phyloP scores from a whole-genome alignment of 2,113 vertebrate species.

The Campylorhamphus procurvoides region DNA sequence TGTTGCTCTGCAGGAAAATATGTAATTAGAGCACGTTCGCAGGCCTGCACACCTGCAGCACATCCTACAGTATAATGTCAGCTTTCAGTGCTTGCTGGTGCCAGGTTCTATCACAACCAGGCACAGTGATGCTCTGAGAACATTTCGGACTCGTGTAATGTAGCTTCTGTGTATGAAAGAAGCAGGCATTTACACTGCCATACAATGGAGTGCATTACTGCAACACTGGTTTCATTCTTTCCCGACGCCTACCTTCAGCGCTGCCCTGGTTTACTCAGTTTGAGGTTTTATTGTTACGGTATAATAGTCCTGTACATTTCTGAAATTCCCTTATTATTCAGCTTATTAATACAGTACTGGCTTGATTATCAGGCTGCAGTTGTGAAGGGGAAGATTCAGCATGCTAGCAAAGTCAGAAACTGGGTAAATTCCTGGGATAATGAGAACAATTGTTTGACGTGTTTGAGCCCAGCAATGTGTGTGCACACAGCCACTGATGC shows the following conservation, averaged over 20 bases:
- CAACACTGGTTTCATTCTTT: conserved; percentile 98
- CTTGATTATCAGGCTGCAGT: conserved; percentile 90
- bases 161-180: conserved; percentile 94
- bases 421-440: conserved; percentile 81
- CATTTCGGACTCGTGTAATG: conserved; percentile 95
- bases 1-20: conserved; percentile 93
- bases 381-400: conserved; percentile 85
- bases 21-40: conserved; percentile 95
- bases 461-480: conserved; percentile 50
- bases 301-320: conserved; percentile 97
- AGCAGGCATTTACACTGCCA: conserved; percentile 93
- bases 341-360: conserved; percentile 96
- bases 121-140: conserved; percentile 95
- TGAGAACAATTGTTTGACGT: conserved; percentile 73
- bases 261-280: conserved; percentile 89
- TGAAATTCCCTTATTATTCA: conserved; percentile 99
- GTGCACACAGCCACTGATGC: conserved; percentile 24
- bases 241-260: conserved; percentile 93
- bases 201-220: conserved; percentile 98
- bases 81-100: conserved; percentile 89
- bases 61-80: conserved; percentile 93
- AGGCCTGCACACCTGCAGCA: conserved; percentile 97
- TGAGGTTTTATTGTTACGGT: conserved; percentile 96
- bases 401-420: conserved; percentile 84
- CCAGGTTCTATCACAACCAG: conserved; percentile 94